Evolutionary conservation across 2,888 invertebrate genomes (phyloP), one percentile per base, ranked within the genome.

Genomic region (Mystacides longicornis): DNA sequence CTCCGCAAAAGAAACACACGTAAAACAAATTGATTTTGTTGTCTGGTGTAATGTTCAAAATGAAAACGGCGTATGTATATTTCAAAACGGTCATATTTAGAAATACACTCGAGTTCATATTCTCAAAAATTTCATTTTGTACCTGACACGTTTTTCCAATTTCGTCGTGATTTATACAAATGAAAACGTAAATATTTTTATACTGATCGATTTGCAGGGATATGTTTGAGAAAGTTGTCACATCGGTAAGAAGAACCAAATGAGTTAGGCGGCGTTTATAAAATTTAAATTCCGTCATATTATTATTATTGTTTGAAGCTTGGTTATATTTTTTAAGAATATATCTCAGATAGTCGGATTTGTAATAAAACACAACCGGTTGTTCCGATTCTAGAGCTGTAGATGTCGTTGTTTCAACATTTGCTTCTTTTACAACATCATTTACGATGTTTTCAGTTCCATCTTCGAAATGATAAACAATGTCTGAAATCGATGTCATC

Each of bases 1-100:
- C 19, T 2, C 58, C 58, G 20, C 60, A 60, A 27, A 52, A 60
- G 46, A 19, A 56, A 52, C 60, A 60, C n/a, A 58, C 52, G 19
- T 55, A 51, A 49, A 50, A 56, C 5, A 60, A 33, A 27, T 50
- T 49, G 14, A 56, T 37, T 3, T 3, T 23, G 4, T 43, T 19
- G 1, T 22, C 21, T 3, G 54, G 33, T 3, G 50, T 33, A 5
- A 58, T 51, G 31, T 58, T 45, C 46, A 60, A 21, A 20, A 54
- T 27, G 43, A 58, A 54, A 20, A 56, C 45, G 14, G 54, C 19
- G 33, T 51, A 49, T 11, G 50, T 31, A 5, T 33, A 7, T 31
- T 49, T 23, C n/a, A 52, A 21, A 9, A 52, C 18, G n/a, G 43
- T 20, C n/a, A 20, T 31, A 3, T 49, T 49, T 14, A 49, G 37